A percentile compares a stretch with the other conserved stretches of the same genome.
These are phyloP conservation scores for Campaea margaritaria DNA, from an alignment of 2,888 invertebrate species.

Conservation along the genomic window DNA sequence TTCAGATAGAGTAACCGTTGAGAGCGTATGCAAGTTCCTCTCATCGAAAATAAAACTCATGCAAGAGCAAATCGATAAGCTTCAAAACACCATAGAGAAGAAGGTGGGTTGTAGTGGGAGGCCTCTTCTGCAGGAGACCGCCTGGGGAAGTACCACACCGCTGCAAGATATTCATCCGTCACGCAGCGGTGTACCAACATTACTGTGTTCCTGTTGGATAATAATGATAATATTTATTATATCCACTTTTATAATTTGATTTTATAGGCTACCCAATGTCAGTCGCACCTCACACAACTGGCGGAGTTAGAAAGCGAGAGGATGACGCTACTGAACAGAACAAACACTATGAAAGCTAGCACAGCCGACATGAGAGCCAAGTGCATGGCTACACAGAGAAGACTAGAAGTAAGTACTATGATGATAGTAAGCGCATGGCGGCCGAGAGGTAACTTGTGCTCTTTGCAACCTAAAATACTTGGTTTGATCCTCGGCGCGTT, in stretches of 20 bases:
- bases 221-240: too few species aligned
- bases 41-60: slow-evolving; percentile 70
- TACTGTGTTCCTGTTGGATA: too few species aligned
- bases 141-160: too few species aligned
- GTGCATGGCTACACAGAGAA: slow-evolving; percentile 54
- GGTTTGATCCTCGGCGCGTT: too few species aligned
- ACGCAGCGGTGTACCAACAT: too few species aligned
- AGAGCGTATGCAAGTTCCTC: slow-evolving; percentile 74
- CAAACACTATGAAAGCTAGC: slow-evolving; percentile 59
- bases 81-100: slow-evolving; percentile 63
- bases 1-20: slow-evolving; percentile 65
- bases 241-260: neutral
- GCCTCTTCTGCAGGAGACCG: too few species aligned
- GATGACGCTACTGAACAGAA: slow-evolving; percentile 58
- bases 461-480: too few species aligned
- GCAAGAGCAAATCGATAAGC: slow-evolving; percentile 72
- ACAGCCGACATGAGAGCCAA: slow-evolving; percentile 66
- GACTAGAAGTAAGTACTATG: slow-evolving; percentile 55
- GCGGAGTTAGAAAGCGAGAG: slow-evolving; percentile 71
- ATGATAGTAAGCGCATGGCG: too few species aligned
- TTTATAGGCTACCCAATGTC: slow-evolving; percentile 69
- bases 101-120: slow-evolving; percentile 70
- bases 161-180: too few species aligned
- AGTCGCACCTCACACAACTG: slow-evolving; percentile 62
- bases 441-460: too few species aligned